These are phyloP conservation scores for Lepidurus apus DNA, from an alignment of 1,140 invertebrate species.

Conservation along the genomic window DNA sequence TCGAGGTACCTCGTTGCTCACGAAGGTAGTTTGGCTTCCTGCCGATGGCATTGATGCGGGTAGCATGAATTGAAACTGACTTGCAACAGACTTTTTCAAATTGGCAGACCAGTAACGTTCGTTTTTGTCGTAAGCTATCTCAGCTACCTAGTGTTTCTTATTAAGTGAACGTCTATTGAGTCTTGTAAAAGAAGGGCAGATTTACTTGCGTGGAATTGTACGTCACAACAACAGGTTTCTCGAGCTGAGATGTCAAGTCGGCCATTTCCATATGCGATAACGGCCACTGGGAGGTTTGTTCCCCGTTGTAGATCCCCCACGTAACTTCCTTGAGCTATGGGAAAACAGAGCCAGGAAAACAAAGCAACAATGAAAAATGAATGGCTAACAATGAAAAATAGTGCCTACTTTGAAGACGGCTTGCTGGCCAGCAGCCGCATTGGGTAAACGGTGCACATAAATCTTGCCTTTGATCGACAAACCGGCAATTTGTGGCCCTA, in stretches of 20 bases:
- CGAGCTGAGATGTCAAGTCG: slow-evolving; percentile 15
- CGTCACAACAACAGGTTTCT: background rate
- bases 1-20: background rate
- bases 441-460: background rate
- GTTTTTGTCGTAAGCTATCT: slow-evolving; percentile 28
- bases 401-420: slow-evolving; percentile 14
- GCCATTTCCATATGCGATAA: slow-evolving; percentile 5
- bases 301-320: slow-evolving; percentile 19
- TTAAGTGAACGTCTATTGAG: too few species aligned
- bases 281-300: background rate
- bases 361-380: background rate
- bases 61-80: slow-evolving; percentile 27
- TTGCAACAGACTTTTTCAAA: slow-evolving; percentile 28
- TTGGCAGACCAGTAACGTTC: slow-evolving; percentile 30
- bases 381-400: background rate
- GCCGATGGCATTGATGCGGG: background rate
- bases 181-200: too few species aligned
- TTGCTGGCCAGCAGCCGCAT: background rate
- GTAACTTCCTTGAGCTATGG: slow-evolving; percentile 25
- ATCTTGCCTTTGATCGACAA: slow-evolving; percentile 25
- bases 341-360: slow-evolving; percentile 1
- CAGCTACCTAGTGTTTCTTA: background rate
- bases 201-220: slow-evolving; percentile 7
- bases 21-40: background rate
- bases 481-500: background rate